These are phyloP conservation scores for Coleophora flavipennella DNA, from an alignment of 2,888 invertebrate genomes.

Conservation along the genomic window DNA sequence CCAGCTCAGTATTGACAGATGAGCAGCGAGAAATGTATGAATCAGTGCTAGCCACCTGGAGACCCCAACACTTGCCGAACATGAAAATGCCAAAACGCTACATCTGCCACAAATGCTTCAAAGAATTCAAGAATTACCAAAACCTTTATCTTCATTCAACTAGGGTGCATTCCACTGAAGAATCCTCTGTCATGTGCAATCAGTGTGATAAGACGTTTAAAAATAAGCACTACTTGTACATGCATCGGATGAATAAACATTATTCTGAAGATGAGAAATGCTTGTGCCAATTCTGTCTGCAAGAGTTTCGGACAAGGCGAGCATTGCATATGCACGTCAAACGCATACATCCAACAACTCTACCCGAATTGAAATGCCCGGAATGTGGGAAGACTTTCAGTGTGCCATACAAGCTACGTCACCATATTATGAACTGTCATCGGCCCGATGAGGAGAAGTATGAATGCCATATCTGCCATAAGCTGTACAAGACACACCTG, in stretches of 20 bases:
- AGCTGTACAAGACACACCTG: constrained; percentile 49
- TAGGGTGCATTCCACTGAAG: constrained; percentile 55
- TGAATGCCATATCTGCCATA: constrained; percentile 51
- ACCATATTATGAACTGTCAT: constrained; percentile 51
- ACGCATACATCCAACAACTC: constrained; percentile 46
- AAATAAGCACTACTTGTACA: constrained; percentile 62
- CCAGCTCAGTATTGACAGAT: constrained; percentile 41
- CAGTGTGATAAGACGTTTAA: constrained; percentile 61
- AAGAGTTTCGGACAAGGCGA: constrained; percentile 52
- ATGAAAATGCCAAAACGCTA: constrained; percentile 27
- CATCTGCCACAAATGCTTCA: constrained; percentile 55
- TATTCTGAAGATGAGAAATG: constrained; percentile 60
- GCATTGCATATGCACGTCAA: constrained; percentile 60
- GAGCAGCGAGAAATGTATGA: constrained; percentile 64
- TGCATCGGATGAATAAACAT: constrained; percentile 65
- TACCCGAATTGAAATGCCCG: constrained; percentile 55
- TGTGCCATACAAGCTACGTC: constrained; percentile 53
- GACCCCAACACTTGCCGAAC: constrained; percentile 28
- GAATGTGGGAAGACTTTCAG: constrained; percentile 54
- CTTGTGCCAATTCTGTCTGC: constrained; percentile 56
- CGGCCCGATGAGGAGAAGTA: constrained; percentile 44
- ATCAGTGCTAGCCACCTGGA: constrained; percentile 55
- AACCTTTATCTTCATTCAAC: constrained; percentile 58
- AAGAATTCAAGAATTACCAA: constrained; percentile 63
- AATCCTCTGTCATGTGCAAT: constrained; percentile 53